Conservation (phyloP, 1,140 invertebrate genomes). For the Colletes latitarsis region DNA sequence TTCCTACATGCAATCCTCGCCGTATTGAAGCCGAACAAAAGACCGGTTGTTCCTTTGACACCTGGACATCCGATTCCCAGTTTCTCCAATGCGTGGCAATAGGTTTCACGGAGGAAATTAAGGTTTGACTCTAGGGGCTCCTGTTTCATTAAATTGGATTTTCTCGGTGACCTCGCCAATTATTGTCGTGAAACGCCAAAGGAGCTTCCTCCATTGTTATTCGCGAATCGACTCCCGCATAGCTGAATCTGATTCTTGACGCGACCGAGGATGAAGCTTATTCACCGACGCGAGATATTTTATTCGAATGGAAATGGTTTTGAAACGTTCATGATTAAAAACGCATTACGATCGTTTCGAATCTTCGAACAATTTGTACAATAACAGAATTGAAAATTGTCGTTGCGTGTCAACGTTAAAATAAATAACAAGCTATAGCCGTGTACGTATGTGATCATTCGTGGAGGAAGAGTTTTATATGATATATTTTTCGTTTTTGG, state of each 20-base stretch:
- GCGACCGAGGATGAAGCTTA: neutral
- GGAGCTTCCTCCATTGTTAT: too few relatives aligned
- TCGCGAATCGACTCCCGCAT: neutral
- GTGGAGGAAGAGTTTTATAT: too few relatives aligned
- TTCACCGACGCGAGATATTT: too few relatives aligned
- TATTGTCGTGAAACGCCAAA: neutral
- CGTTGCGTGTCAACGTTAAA: too few relatives aligned
- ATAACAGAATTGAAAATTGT: too few relatives aligned
- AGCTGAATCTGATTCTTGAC: neutral
- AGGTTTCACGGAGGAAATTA: conserved; percentile 4
- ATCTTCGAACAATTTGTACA: too few relatives aligned
- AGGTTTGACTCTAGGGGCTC: neutral
- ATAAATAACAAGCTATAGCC: too few relatives aligned
- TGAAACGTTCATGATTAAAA: too few relatives aligned
- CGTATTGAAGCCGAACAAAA: conserved; percentile 42
- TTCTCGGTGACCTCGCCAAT: neutral
- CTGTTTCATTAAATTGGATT: conserved; percentile 1
- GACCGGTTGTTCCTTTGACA: conserved; percentile 55
- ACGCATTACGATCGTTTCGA: too few relatives aligned
- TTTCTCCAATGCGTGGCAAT: neutral
- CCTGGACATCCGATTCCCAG: conserved; percentile 17
- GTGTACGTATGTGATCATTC: too few relatives aligned
- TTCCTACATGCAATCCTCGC: conserved; percentile 30
- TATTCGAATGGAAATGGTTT: too few relatives aligned
- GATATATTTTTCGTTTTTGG: too few relatives aligned